Percentiles rank a stretch among this genome's conserved stretches.
Conservation (phyloP, 2,113 vertebrate genomes). For the Zosterops pallidus region DNA sequence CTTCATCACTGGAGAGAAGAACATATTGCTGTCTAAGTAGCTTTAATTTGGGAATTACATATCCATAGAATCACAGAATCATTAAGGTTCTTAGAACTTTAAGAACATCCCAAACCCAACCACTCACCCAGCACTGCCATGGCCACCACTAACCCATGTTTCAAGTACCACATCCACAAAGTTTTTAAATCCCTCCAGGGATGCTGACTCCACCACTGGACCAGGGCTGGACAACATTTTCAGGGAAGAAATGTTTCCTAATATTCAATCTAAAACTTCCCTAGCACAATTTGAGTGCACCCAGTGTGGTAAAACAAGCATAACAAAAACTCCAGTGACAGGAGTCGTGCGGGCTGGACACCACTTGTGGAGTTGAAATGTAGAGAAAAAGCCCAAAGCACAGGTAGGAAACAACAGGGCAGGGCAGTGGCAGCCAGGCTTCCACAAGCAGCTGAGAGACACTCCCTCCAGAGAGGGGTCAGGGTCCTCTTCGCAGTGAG, state of each 20-base stretch:
- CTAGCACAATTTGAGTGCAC: not conserved
- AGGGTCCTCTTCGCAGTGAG: not conserved
- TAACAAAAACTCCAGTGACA: not conserved
- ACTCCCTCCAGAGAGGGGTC: too few species aligned
- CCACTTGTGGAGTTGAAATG: not conserved
- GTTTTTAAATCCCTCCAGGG: not conserved
- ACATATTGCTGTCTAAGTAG: not conserved
- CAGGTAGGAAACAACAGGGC: not conserved
- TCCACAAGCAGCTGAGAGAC: not conserved
- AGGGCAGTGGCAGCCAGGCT: not conserved
- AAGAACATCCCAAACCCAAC: not conserved
- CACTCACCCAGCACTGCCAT: not conserved
- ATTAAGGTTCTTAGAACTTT: not conserved
- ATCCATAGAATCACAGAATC: not conserved
- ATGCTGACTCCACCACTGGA: not conserved
- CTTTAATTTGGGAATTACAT: not conserved
- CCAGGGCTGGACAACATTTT: not conserved
- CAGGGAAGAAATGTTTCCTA: not conserved
- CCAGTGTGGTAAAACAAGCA: not conserved
- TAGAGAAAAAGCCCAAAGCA: too few species aligned
- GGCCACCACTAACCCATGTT: not conserved
- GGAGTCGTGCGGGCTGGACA: accelerated
- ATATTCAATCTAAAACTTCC: not conserved
- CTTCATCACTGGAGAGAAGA: not conserved
- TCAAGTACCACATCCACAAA: not conserved